Base-by-base conservation (phyloP, 2,113 vertebrate species). In the Symphodus melops region DNA sequence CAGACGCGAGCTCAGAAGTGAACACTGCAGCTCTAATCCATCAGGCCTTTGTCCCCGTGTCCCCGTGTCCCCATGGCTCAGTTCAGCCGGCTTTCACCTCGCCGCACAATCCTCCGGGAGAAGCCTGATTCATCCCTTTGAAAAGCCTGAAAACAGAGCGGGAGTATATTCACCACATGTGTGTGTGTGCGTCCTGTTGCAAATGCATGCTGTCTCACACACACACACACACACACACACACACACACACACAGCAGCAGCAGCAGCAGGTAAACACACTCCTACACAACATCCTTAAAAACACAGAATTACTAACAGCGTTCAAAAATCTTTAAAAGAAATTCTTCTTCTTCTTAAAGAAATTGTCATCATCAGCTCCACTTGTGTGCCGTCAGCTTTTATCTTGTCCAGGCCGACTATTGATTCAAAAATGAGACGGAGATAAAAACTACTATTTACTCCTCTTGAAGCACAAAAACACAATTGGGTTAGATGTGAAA, bases 41-140 rank as follows among this genome's bases (percentile, higher is more conserved):
- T 91, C 89, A 88, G 86, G 80, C 78, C 86, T 93, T 94, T 94
- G 93, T 94, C 88, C 84, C 69, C 28, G 11, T 94, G 93, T 94
- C 88, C 84, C 69, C 28, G 11, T 17, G 48, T 85, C 83, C 85
- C 72, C 41, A 12, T 28, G 55, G 81, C 85, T 88, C 82, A 86
- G 78, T 88, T 85, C 86, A 85, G 82, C 77, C 64, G 77, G 87
- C 82, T 86, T 86, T 91, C 85, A 86, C 89, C 85, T 77, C 79
- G 20, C 21, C 53, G 44, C 88, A 89, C 74, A 89, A 88, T 91
- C 74, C 72, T 10, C 70, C 17, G 59, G 65, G 82, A 86, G 75
- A 81, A 82, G 63, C 67, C 82, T 68, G 84, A 90, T 85, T 90
- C 77, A 89, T 87, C 79, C 79, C 44, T 89, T 87, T 88, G 74